Evolutionary conservation across 2,113 vertebrate genomes (phyloP).

Genomic region (Engystomops pustulosus): DNA sequence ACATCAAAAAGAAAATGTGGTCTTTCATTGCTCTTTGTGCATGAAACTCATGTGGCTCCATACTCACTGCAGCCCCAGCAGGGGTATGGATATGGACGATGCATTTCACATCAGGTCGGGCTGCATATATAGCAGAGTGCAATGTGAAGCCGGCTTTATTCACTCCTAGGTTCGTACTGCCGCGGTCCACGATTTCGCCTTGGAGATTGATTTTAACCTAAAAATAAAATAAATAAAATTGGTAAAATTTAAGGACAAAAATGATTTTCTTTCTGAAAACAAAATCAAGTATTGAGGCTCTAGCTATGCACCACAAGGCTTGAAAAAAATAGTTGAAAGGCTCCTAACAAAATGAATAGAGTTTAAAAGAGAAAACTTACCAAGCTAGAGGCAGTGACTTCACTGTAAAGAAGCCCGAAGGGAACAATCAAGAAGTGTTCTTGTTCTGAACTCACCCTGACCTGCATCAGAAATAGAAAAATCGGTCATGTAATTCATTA

Average conservation of each 20-base stretch:
- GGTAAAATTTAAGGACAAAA: no score
- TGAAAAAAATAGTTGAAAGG: no score
- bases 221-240: neutral
- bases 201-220: conserved; percentile 95
- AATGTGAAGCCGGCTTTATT: conserved; percentile 92
- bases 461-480: conserved; percentile 70
- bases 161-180: conserved; percentile 94
- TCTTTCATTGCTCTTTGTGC: no score
- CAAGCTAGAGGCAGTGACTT: conserved; percentile 96
- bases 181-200: conserved; percentile 90
- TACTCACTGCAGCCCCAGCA: conserved; percentile 90
- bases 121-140: conserved; percentile 89
- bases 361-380: conserved; percentile 71
- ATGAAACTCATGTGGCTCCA: no score
- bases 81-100: conserved; percentile 92
- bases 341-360: neutral
- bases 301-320: no score
- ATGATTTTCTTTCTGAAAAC: no score
- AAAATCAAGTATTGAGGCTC: no score
- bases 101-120: conserved; percentile 88
- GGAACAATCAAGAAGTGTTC: conserved; percentile 95
- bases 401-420: conserved; percentile 95
- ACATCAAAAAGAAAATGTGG: no score
- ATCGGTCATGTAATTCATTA: neutral
- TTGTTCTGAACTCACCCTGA: conserved; percentile 89